A percentile compares a stretch with the other conserved stretches of the same genome.
These are phyloP conservation scores for Proisotoma minuta DNA, from an alignment of 2,888 invertebrate genomes.

Conservation along the genomic window DNA sequence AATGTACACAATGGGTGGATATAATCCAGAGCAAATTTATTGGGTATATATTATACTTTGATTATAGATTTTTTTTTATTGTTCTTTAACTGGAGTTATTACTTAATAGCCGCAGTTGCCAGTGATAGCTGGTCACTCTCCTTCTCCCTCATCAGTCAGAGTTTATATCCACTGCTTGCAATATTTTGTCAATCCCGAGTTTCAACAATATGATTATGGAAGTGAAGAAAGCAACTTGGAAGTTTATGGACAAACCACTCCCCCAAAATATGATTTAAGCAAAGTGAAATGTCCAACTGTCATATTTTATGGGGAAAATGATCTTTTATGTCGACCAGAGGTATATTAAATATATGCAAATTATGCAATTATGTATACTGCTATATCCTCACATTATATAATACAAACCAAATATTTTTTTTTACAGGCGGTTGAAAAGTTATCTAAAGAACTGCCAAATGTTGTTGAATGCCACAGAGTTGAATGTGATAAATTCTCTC, in stretches of 20 bases:
- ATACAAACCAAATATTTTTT: constrained; percentile 7
- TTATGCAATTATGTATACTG: too few relatives aligned
- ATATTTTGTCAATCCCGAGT: not conserved
- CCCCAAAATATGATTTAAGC: constrained; percentile 23
- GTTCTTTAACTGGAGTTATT: not conserved
- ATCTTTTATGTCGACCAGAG: constrained; percentile 4
- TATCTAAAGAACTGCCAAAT: constrained; percentile 24
- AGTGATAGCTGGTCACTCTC: constrained; percentile 9
- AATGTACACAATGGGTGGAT: constrained; percentile 9
- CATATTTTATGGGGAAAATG: constrained; percentile 21
- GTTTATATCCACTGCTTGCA: constrained; percentile 11
- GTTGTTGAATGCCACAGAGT: constrained; percentile 18
- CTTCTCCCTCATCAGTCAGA: constrained; percentile 8
- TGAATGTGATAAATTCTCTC: constrained; percentile 13
- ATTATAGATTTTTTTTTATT: not conserved
- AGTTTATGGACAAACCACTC: constrained; percentile 12
- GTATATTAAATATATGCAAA: not conserved
- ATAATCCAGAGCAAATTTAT: constrained; percentile 12
- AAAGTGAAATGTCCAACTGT: constrained; percentile 24
- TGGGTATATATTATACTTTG: constrained; percentile 3
- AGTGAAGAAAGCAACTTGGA: constrained; percentile 11
- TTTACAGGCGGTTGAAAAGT: constrained; percentile 17
- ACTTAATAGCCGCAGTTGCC: not conserved
- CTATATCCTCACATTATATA: too few relatives aligned
- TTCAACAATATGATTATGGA: constrained; percentile 7